Evolutionary conservation across 2,113 vertebrate species (phyloP), one percentile per base, ranked within the genome.

Genomic region (Tor tambroides): DNA sequence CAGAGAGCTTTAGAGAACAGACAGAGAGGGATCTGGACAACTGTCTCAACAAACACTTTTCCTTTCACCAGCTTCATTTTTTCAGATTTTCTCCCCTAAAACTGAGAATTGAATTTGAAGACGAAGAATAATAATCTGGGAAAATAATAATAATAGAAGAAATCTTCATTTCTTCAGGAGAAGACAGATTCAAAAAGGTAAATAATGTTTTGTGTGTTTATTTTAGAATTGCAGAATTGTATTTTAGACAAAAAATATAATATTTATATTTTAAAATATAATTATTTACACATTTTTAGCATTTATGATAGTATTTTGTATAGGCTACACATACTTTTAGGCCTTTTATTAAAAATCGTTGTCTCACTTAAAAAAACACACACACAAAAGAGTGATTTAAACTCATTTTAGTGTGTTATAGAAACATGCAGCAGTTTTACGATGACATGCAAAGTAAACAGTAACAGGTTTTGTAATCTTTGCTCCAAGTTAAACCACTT

Each of bases 161-260:
- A n/a, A 59, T 23, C 11, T 35, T 35, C 0, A 2, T 78, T 79
- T 80, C 35, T 19, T 28, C 35, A n/a, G 56, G 23, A 10, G 38
- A 80, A 63, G 35, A 4, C 11, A 43, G 12, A 41, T 63, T 80
- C 11, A 79, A 59, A 80, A 63, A 63, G 56, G 79, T 80, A 63
- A 80, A 63, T 28, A 12, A 23, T 14, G 17, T 56, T 56, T 26
- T 15, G 11, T 28, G 5, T 76, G 4, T 41, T 72, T 72, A 72
- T 72, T 38, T 38, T 21, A 46, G 10, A 46, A 46, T 46, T 46
- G 43, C 11, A 43, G 2, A 10, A 10, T 43, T 11, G 41, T 71
- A 71, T 71, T 71, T 35, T 21, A 38, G 32, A 23, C 49, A 51
- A 51, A 51, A n/a, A 51, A 51, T 17, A 19, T 26, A 41, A 6